Percentiles rank a stretch among this genome's conserved stretches.
phyloP scores from a whole-genome alignment of 2,797 vertebrate genomes.

The Danionella dracula region DNA sequence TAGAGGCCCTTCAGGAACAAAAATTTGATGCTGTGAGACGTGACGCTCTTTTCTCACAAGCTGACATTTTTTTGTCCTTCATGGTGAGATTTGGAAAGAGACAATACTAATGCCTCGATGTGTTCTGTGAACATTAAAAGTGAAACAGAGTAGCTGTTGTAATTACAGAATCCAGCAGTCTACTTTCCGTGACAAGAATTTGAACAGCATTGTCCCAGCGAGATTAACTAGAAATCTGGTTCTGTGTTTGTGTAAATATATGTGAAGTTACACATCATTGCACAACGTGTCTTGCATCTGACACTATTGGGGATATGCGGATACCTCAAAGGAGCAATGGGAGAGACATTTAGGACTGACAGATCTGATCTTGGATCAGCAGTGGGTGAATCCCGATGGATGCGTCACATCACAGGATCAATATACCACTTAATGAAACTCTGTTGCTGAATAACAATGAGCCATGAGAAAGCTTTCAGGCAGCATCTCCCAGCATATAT shows the following conservation, averaged over 20 bases:
- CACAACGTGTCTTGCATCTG: background rate
- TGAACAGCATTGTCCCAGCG: background rate
- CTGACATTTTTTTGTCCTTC: background rate
- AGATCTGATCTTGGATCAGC: conserved; percentile 46
- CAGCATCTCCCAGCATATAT: conserved; percentile 53
- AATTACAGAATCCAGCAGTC: background rate
- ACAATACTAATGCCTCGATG: background rate
- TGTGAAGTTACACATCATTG: background rate
- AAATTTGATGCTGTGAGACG: background rate
- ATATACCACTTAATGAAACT: conserved; percentile 52
- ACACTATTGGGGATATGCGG: conserved; percentile 9
- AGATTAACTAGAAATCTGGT: background rate
- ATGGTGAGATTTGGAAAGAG: background rate
- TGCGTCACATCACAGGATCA: conserved; percentile 57
- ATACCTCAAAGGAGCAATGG: conserved; percentile 29
- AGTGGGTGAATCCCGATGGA: conserved; percentile 47
- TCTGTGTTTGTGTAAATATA: conserved; percentile 4
- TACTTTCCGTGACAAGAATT: conserved; percentile 2
- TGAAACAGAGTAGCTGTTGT: background rate
- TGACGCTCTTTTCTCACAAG: background rate
- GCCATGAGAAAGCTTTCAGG: conserved; percentile 61
- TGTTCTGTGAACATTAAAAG: background rate
- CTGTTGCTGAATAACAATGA: conserved; percentile 57
- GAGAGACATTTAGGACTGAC: conserved; percentile 44
- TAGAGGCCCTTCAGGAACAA: background rate